Percentiles rank a stretch among this genome's conserved stretches.
Evolutionary conservation across 2,113 vertebrate genomes (phyloP).

Genomic region (Nothobranchius furzeri): DNA sequence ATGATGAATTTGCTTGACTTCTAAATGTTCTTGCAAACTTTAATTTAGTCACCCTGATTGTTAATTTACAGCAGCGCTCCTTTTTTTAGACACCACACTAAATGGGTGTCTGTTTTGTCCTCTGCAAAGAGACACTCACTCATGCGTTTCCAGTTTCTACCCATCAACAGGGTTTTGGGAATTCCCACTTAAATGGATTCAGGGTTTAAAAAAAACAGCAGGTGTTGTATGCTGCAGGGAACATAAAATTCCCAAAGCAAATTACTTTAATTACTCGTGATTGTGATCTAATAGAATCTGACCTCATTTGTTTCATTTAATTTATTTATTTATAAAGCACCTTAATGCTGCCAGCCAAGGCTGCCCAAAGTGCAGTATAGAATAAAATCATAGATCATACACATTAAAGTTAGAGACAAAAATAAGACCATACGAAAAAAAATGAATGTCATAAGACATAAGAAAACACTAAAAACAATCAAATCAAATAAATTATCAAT

Average conservation of each 20-base stretch:
- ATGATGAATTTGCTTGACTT: neutral
- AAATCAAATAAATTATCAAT: too few relatives aligned
- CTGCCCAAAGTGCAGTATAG: too few relatives aligned
- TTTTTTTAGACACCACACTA: neutral
- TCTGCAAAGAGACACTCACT: rapidly evolving
- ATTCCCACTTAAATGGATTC: neutral
- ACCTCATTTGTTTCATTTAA: conserved; percentile 4
- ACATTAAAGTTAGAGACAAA: too few relatives aligned
- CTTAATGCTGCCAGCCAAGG: too few relatives aligned
- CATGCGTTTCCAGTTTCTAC: neutral
- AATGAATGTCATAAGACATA: too few relatives aligned
- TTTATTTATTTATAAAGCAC: too few relatives aligned
- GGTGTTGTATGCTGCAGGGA: neutral
- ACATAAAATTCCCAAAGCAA: neutral
- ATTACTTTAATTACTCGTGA: neutral
- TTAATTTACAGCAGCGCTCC: neutral
- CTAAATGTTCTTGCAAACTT: neutral
- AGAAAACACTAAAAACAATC: too few relatives aligned
- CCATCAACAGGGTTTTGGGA: neutral
- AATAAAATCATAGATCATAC: too few relatives aligned
- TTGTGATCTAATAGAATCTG: conserved; percentile 2
- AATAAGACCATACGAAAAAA: too few relatives aligned
- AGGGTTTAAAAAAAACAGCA: neutral
- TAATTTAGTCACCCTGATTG: neutral
- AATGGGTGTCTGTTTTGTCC: neutral